A percentile compares a stretch with the other conserved stretches of the same genome.
Evolutionary conservation across 1,140 invertebrate species (phyloP).

Genomic region (Ladona fulva): DNA sequence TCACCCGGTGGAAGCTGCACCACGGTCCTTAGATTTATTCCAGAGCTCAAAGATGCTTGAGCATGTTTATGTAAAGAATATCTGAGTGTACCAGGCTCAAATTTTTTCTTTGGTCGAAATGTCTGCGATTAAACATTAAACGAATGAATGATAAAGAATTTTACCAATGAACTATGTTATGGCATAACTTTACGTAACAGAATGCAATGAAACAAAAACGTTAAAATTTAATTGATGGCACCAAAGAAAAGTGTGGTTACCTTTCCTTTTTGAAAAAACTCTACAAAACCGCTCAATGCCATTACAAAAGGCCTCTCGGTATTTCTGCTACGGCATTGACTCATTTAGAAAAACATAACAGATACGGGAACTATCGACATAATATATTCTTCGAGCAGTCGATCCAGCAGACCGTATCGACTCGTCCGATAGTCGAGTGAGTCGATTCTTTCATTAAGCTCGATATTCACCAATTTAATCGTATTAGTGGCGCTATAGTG

Average conservation of each 20-base stretch:
- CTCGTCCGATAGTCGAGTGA: no score
- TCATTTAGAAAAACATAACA: neutral
- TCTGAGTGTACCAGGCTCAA: constrained; percentile 80
- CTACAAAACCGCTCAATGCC: constrained; percentile 60
- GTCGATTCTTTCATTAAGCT: no score
- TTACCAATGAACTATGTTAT: neutral
- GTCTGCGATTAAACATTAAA: constrained; percentile 49
- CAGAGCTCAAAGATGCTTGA: constrained; percentile 87
- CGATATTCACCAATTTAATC: no score
- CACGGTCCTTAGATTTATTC: constrained; percentile 77
- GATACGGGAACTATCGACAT: no score
- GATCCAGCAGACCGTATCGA: no score
- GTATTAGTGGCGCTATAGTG: no score
- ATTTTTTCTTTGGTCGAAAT: constrained; percentile 82
- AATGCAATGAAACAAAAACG: no score
- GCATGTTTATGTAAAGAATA: constrained; percentile 91
- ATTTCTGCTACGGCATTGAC: neutral
- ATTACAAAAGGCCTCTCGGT: constrained; percentile 29
- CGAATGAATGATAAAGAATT: neutral
- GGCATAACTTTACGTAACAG: no score
- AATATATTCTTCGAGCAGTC: no score
- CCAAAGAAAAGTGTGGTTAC: constrained; percentile 37
- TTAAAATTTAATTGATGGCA: neutral
- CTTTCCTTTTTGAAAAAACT: constrained; percentile 76
- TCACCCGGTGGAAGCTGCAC: constrained; percentile 80